Base-by-base conservation (phyloP, 2,797 vertebrate species). In the Onychomys torridus region DNA sequence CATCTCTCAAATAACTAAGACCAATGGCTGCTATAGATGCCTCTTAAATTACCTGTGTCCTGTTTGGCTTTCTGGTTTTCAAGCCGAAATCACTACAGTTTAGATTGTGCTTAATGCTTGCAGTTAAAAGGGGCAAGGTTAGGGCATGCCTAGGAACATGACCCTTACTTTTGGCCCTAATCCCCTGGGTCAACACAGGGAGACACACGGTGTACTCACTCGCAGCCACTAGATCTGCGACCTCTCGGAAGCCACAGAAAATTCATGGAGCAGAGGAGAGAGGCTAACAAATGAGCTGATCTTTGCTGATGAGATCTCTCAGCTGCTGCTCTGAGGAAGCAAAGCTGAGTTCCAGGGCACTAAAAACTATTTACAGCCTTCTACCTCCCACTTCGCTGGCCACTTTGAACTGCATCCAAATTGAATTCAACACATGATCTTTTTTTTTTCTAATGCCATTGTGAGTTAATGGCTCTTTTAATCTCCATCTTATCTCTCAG, bases 321-420 rank as follows among this genome's bases (percentile, higher is more conserved):
- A 96, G 89, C 87, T 91, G 55, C 86, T 75, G 40, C 76, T 95
- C 91, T 83, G 82, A 88, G 76, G 85, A 63, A 82, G 34, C 96
- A 95, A 96, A 95, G 85, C 77, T 40, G 37, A 96, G 67, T 97
- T 97, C 67, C 89, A 83, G 61, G 89, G 34, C 81, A 95, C 86
- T 94, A 90, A 96, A 97, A 93, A 94, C 83, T 95, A 93, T 96
- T 97, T 96, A 96, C 78, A 97, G 93, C 43, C 75, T 97, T 61
- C 97, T 76, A 77, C 65, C 73, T 97, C 59, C 97, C 21, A 6
- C 82, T 97, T 96, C 63, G n/a, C 6, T 8, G 95, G 90, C 75
- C 96, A 85, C 97, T 98, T 98, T 98, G 96, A 98, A 96, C 90
- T 79, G 29, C 73, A 43, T 97, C 96, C 97, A 98, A 96, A 97